phyloP scores from a whole-genome alignment of 2,797 vertebrate species.

The Syndactyla subalaris region DNA sequence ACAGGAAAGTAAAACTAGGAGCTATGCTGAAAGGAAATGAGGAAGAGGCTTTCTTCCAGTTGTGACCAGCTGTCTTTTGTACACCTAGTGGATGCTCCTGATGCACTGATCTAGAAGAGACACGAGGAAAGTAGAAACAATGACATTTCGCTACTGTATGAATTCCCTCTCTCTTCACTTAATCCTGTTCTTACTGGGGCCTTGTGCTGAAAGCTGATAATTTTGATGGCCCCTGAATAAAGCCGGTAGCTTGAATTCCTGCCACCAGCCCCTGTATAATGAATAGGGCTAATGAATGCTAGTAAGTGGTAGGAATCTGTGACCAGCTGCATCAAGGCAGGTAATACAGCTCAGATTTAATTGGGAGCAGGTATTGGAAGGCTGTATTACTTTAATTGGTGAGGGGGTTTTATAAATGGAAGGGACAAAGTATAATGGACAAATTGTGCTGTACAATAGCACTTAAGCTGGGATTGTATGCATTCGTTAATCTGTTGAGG shows the following conservation, averaged over 20 bases:
- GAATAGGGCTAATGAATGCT: slow-evolving; percentile 97
- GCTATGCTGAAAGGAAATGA: slow-evolving; percentile 5
- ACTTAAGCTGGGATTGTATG: slow-evolving; percentile 94
- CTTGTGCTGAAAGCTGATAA: slow-evolving; percentile 86
- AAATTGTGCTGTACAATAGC: slow-evolving; percentile 98
- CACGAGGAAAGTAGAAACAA: slow-evolving; percentile 79
- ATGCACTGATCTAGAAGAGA: slow-evolving; percentile 63
- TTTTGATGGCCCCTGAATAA: slow-evolving; percentile 84
- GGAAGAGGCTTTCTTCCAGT: slow-evolving; percentile 64
- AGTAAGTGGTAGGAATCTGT: slow-evolving; percentile 89
- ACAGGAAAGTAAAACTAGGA: slow-evolving; percentile 81
- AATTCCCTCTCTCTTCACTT: slow-evolving; percentile 78
- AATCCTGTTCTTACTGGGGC: slow-evolving; percentile 81
- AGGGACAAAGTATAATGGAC: slow-evolving; percentile 99
- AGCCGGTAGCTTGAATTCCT: slow-evolving; percentile 87
- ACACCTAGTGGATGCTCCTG: slow-evolving; percentile 67
- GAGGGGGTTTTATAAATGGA: slow-evolving; percentile 92
- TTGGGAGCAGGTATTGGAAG: slow-evolving; percentile 93
- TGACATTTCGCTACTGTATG: slow-evolving; percentile 81
- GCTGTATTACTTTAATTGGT: slow-evolving; percentile 99
- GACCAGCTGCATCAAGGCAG: slow-evolving; percentile 94
- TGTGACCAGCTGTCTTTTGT: slow-evolving; percentile 69
- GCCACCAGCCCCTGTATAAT: slow-evolving; percentile 86
- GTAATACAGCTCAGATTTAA: slow-evolving; percentile 98
- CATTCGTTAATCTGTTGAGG: slow-evolving; percentile 99